Percentiles rank a stretch among this genome's conserved stretches.
Conservation (phyloP, 2,888 invertebrate genomes). For the Zaprionus obscuricornis region DNA sequence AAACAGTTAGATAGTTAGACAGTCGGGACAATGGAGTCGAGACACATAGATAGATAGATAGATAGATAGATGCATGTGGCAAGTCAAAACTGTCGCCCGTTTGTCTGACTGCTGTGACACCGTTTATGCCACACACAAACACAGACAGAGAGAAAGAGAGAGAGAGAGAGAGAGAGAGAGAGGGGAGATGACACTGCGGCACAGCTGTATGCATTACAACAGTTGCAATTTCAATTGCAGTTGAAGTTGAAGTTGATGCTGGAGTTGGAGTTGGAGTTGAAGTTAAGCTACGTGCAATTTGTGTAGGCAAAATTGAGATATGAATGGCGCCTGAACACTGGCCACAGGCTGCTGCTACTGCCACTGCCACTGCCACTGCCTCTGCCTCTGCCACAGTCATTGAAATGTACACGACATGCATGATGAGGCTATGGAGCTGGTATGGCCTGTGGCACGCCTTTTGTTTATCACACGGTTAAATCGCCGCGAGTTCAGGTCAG, state of each 20-base stretch:
- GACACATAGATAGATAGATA: not conserved
- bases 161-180: too few species aligned
- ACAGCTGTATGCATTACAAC: too few species aligned
- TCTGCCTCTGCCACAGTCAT: too few species aligned
- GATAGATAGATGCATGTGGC: not conserved
- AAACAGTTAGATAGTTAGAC: too few species aligned
- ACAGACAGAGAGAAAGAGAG: not conserved
- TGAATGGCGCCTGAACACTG: conserved; percentile 27
- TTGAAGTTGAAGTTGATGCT: too few species aligned
- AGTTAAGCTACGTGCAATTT: conserved; percentile 40
- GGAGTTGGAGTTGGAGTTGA: too few species aligned
- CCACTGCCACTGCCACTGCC: too few species aligned
- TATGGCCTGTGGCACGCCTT: conserved; percentile 22
- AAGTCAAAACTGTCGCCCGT: conserved; percentile 28
- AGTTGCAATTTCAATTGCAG: too few species aligned
- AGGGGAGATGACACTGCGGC: too few species aligned
- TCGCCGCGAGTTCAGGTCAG: conserved; percentile 42
- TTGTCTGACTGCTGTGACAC: conserved; percentile 24
- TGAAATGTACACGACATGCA: too few species aligned
- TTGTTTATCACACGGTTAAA: conserved; percentile 41
- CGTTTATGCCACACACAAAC: conserved; percentile 24
- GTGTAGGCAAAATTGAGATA: conserved; percentile 53
- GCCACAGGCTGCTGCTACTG: too few species aligned
- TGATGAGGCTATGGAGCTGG: not conserved
- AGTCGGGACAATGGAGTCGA: not conserved